Percentiles rank a stretch among this genome's conserved stretches.
Conservation (phyloP, 1,140 invertebrate species). For the Drosophila grimshawi region DNA sequence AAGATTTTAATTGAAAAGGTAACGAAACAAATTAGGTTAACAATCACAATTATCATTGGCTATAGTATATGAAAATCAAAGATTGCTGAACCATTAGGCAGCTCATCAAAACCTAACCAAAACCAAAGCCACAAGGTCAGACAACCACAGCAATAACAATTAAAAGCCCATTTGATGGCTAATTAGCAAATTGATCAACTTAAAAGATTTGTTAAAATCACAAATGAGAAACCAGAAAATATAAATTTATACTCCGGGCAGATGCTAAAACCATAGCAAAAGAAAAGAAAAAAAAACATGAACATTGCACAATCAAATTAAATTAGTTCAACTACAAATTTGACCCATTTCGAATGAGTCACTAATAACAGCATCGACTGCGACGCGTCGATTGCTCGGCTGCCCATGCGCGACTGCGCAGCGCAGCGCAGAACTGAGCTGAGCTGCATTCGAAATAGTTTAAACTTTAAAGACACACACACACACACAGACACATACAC, state of each 20-base stretch:
- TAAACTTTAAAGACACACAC: constrained; percentile 17
- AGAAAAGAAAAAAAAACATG: constrained; percentile 12
- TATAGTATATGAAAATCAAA: neutral
- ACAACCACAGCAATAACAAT: constrained; percentile 35
- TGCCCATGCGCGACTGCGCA: constrained; percentile 64
- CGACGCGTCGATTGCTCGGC: constrained; percentile 45
- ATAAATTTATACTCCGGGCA: constrained; percentile 3
- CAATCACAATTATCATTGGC: neutral
- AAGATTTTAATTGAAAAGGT: neutral
- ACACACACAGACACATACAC: neutral
- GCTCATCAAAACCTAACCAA: constrained; percentile 8
- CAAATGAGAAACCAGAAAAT: constrained; percentile 2
- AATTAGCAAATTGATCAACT: constrained; percentile 48
- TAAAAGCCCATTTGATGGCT: constrained; percentile 65
- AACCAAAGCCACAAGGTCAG: constrained; percentile 49
- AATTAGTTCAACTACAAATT: constrained; percentile 44
- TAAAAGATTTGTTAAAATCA: neutral
- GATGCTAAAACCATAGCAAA: constrained; percentile 11
- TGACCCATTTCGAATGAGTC: constrained; percentile 67
- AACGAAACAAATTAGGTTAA: neutral
- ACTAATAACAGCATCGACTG: constrained; percentile 1
- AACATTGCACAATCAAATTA: constrained; percentile 39
- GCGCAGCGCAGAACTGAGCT: constrained; percentile 19
- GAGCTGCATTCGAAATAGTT: constrained; percentile 64
- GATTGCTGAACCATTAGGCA: neutral